A percentile compares a stretch with the other conserved stretches of the same genome.
phyloP scores from a whole-genome alignment of 2,888 invertebrate genomes.

The Bombyx huttoni region DNA sequence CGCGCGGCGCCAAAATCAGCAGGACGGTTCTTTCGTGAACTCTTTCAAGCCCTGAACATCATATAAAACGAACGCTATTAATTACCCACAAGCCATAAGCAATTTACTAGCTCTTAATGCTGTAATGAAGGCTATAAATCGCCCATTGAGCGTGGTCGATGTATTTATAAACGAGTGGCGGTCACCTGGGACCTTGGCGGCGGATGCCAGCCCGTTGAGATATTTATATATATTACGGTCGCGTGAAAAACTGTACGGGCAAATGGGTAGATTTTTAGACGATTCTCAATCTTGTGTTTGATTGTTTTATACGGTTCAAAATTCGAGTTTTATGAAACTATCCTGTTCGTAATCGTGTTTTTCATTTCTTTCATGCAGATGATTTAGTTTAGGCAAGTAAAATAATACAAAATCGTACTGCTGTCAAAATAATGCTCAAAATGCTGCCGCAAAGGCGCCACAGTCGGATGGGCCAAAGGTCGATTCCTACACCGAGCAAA shows the following conservation, averaged over 20 bases:
- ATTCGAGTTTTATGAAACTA: background rate
- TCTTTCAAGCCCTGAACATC: background rate
- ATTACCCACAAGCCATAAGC: background rate
- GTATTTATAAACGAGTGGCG: slow-evolving; percentile 47
- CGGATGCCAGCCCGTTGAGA: slow-evolving; percentile 37
- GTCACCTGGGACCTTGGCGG: slow-evolving; percentile 53
- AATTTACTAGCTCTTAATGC: slow-evolving; percentile 19
- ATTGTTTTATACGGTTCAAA: background rate
- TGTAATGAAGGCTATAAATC: slow-evolving; percentile 49
- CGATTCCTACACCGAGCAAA: too few species aligned
- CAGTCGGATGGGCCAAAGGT: too few species aligned
- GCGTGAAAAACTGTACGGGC: slow-evolving; percentile 8
- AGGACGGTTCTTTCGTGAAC: background rate
- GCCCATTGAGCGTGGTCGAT: slow-evolving; percentile 40
- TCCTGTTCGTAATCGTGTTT: too few species aligned
- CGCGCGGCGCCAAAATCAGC: background rate
- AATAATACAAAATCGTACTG: too few species aligned
- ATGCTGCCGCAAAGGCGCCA: too few species aligned
- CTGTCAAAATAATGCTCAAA: too few species aligned
- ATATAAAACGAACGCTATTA: background rate
- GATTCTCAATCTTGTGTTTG: background rate
- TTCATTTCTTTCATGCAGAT: too few species aligned
- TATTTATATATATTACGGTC: slow-evolving; percentile 26
- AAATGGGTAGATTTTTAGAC: slow-evolving; percentile 6
- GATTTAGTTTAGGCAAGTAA: too few species aligned